Evolutionary conservation across 2,797 vertebrate genomes (phyloP), one percentile per base, ranked within the genome.

Genomic region (Chelon labrosus): DNA sequence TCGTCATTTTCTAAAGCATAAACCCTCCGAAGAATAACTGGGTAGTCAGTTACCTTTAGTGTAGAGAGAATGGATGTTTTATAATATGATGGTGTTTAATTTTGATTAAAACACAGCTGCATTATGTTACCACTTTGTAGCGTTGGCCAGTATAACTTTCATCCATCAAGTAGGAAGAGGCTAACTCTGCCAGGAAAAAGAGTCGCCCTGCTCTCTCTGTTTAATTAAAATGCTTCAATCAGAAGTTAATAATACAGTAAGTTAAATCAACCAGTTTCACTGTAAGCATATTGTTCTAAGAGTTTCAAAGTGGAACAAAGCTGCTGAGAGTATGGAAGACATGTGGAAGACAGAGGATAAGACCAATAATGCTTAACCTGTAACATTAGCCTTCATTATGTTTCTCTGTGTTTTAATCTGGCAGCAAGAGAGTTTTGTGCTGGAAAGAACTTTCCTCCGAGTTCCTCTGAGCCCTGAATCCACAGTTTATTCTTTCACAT

Each of bases 401-500:
- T 73, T 65, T 50, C 38, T 42, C 1, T 38, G 17, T 55, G 37
- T 79, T 79, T 69, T 19, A 50, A 62, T 58, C 22, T 51, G 7
- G 7, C 50, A 57, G 67, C 4, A 0, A 19, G 27, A 65, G 50
- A 9, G 38, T 9, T 38, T 38, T 55, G 17, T 60, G 38, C 56
- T 75, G 38, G 39, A 75, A 53, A 68, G 57, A 20, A n/a, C 31
- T 63, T 64, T 25, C 19, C 58, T 65, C 17, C 1, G 13, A 57
- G 66, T 22, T 80, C 31, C 31, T 69, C 38, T 49, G 60, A 35
- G 44, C 19, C 14, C 41, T 67, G 20, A 44, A 56, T 67, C 63
- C 59, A 75, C 61, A 52, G 85, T 88, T 88, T 88, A 85, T 83
- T 61, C 78, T 64, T 65, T 3, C 84, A 85, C 87, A 88, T 93